Evolutionary conservation across 2,888 invertebrate species (phyloP), one percentile per base, ranked within the genome.

Genomic region (Sussaba pulchella): DNA sequence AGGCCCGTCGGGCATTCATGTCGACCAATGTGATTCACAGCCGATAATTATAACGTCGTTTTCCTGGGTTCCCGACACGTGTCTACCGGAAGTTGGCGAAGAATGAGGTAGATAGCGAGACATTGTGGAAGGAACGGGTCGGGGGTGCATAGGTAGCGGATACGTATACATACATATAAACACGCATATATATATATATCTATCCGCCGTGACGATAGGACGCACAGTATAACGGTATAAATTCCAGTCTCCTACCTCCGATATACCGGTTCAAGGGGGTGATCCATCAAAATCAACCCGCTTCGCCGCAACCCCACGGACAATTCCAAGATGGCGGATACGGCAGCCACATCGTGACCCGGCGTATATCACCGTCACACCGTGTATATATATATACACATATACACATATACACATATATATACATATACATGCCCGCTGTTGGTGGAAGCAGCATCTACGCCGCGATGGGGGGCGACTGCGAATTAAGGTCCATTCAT

Each of bases 401-500:
- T 31, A 31, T 31, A 31, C 6, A 31, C 4, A 31, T 31, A 31
- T 31, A 31, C 4, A 31, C n/a, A 31, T 31, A 31, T 31, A 31
- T 31, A 31, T 31, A 31, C n/a, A 31, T 31, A 31, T 31, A 31
- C 6, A 31, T 31, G 31, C 6, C 2, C 6, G 31, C 36, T 57
- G 31, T 57, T 57, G 57, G 57, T 31, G 31, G 9, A 57, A 26
- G 31, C 36, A 78, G 69, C 69, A 63, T 21, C 75, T 76, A 72
- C 78, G 79, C 77, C 78, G 61, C 73, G 61, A 69, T 61, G 66
- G 43, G 59, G 69, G 50, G n/a, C n/a, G 64, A 74, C 69, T 61
- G 66, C 75, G 86, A 86, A 91, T 91, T 88, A 91, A 88, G 88
- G 79, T 86, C 91, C 88, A 91, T 91, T 91, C 89, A 90, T 79